phyloP scores from a whole-genome alignment of 2,797 vertebrate species.

The Myiotriccus ornatus region DNA sequence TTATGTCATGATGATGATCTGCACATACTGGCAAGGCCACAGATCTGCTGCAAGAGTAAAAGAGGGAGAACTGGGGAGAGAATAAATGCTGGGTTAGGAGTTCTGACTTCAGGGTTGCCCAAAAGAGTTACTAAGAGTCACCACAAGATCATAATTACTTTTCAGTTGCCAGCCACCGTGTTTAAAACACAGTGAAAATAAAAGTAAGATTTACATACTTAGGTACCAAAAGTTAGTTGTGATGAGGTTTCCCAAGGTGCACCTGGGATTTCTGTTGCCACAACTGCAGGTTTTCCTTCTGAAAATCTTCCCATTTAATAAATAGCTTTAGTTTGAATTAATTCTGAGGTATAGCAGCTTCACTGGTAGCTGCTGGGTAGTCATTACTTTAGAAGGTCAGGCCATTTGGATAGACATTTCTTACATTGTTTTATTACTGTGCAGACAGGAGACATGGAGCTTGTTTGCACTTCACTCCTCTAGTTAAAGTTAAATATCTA shows the following conservation, averaged over 20 bases:
- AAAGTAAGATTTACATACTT: neutral
- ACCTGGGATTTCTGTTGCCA: neutral
- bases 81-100: neutral
- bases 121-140: neutral
- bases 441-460: neutral
- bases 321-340: neutral
- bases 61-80: neutral
- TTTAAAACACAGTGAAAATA: neutral
- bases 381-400: slow-evolving; percentile 36
- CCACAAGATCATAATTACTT: neutral
- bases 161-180: neutral
- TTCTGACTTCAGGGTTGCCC: neutral
- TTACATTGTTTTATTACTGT: slow-evolving; percentile 9
- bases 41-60: neutral
- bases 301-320: slow-evolving; percentile 20
- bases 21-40: neutral
- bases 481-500: neutral
- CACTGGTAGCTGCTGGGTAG: neutral
- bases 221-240: neutral
- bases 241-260: neutral
- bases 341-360: neutral
- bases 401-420: neutral
- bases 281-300: neutral
- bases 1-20: neutral
- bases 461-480: neutral